Conservation (phyloP, 2,888 invertebrate genomes). For the Yponomeuta evonymella region DNA sequence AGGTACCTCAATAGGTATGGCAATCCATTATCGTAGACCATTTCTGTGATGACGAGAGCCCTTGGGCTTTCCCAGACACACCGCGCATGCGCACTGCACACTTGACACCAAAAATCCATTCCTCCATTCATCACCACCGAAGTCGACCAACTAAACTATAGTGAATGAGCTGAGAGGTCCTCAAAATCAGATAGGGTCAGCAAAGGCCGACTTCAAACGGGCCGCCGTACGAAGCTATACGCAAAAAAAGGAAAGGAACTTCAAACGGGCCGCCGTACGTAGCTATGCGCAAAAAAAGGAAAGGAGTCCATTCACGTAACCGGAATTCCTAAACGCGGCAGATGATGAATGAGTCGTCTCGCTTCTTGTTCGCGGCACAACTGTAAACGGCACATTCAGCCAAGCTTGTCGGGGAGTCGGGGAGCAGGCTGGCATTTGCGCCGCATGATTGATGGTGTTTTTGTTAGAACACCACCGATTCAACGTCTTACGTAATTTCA, state of each 20-base stretch:
- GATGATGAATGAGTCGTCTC: background rate
- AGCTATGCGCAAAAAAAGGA: background rate
- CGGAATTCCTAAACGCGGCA: background rate
- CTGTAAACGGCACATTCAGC: background rate
- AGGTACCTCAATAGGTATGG: too few species aligned
- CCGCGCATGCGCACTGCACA: slow-evolving; percentile 15
- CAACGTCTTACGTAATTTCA: slow-evolving; percentile 52
- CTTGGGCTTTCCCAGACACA: slow-evolving; percentile 3
- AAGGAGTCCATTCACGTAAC: background rate
- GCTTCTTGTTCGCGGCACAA: background rate
- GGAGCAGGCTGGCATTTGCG: background rate
- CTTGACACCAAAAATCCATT: slow-evolving; percentile 11
- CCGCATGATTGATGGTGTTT: background rate
- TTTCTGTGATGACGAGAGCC: background rate
- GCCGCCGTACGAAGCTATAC: background rate
- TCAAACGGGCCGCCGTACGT: background rate
- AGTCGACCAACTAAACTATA: background rate
- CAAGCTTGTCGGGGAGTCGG: slow-evolving; percentile 1
- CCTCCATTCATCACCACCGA: slow-evolving; percentile 10
- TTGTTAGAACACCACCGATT: background rate
- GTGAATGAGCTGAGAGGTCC: too few species aligned
- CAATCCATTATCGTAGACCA: too few species aligned
- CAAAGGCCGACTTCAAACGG: background rate
- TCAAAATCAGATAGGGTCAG: background rate
- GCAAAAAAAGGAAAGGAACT: background rate